Evolutionary conservation across 1,140 invertebrate species (phyloP).

Genomic region (Panagrolaimus sp.): DNA sequence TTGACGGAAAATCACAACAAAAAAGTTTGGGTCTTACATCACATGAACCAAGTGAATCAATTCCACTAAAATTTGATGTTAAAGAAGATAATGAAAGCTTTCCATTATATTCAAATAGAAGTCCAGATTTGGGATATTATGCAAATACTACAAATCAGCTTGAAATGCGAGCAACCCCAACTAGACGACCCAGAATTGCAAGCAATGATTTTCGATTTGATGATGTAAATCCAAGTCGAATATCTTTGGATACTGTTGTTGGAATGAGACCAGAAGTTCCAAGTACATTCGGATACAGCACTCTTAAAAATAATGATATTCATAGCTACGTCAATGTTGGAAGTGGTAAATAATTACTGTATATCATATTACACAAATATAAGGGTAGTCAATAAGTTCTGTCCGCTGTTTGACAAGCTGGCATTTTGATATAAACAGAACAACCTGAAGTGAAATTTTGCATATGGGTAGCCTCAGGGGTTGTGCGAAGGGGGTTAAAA

Average conservation of each 20-base stretch:
- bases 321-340: conserved; percentile 4
- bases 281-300: background rate
- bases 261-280: conserved; percentile 2
- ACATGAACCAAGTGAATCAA: conserved; percentile 10
- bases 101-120: background rate
- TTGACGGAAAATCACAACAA: background rate
- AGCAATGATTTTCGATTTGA: background rate
- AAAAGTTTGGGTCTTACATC: background rate
- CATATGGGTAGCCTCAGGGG: too few species aligned
- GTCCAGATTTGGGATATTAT: background rate
- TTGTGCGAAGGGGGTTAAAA: too few species aligned
- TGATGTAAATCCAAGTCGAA: background rate
- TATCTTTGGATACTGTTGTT: conserved; percentile 8
- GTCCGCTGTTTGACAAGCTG: too few species aligned
- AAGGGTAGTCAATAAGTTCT: too few species aligned
- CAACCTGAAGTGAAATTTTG: too few species aligned
- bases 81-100: background rate
- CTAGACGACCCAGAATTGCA: background rate
- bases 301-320: conserved; percentile 11
- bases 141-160: background rate
- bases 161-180: background rate
- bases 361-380: too few species aligned
- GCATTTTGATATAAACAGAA: too few species aligned
- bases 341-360: background rate
- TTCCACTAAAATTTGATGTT: background rate